Base-by-base conservation (phyloP, 1,140 invertebrate genomes). In the Caenorhabditis briggsae region DNA sequence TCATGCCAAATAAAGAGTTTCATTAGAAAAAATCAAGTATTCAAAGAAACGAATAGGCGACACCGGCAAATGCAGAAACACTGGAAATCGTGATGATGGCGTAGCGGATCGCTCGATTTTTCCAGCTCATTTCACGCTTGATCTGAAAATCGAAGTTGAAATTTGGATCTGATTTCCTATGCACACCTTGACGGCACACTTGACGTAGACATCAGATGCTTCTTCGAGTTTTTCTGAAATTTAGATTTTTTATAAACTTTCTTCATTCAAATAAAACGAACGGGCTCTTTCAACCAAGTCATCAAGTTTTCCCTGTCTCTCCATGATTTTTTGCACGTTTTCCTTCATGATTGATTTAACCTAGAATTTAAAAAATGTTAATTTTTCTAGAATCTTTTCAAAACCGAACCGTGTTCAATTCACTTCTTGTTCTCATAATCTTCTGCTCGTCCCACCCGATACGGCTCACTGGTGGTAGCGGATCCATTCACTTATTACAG, bases 321-420 rank as follows among this genome's bases (percentile, higher is more conserved):
- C 70, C 70, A 78, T 78, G 7, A 78, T 78, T 23, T 78, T 78
- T 78, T 78, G 70, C 46, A 78, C 70, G 46, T 78, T 78, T 50
- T 78, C 70, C 46, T 78, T 78, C 70, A 78, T 78, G 46, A 78
- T 78, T 20, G 46, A n/a, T 50, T 78, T 48, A n/a, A 78, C 70
- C 70, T 78, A 12, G 46, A 46, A 64, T 33, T 33, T 2, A 2
- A 25, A 61, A 25, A 25, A 20, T 23, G 25, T 61, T 2, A 12
- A 25, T 25, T 20, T 25, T 50, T 78, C 18, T 23, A 7, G 16
- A 8, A 70, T 33, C 33, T 33, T 64, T 11, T 33, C 0, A 25
- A 64, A 50, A 5, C 12, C 70, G 8, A 78, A 78, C 70, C 70
- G 70, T 20, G 46, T 78, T 50, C 70, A 78, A 53, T 78, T 78